Conservation (phyloP, 92 coral and sea anemone species). For the Porites divaricata region DNA sequence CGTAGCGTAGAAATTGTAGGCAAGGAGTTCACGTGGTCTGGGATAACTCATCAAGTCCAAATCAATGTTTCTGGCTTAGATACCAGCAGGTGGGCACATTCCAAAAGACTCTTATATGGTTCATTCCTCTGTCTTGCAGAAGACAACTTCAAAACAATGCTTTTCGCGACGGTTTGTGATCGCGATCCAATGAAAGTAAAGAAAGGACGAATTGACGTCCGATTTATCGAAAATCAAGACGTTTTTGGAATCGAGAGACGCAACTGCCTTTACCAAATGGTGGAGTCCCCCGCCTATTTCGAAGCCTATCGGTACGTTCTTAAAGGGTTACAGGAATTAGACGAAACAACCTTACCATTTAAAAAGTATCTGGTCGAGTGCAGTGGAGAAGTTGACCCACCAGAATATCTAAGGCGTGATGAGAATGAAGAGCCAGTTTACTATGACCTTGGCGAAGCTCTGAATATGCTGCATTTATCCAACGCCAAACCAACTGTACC, state of each 20-base stretch:
- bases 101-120: slow-evolving; percentile 76
- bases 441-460: slow-evolving; percentile 56
- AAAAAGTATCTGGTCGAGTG: slow-evolving; percentile 78
- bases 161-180: slow-evolving; percentile 77
- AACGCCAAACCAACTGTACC: slow-evolving; percentile 22
- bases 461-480: neutral
- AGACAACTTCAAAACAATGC: slow-evolving; percentile 53
- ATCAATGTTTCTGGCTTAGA: slow-evolving; percentile 60
- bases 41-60: slow-evolving; percentile 57
- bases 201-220: slow-evolving; percentile 58
- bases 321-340: slow-evolving; percentile 61
- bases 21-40: slow-evolving; percentile 56
- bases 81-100: slow-evolving; percentile 67
- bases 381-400: slow-evolving; percentile 62
- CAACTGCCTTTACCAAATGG: slow-evolving; percentile 53
- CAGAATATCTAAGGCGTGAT: slow-evolving; percentile 55
- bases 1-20: slow-evolving; percentile 52
- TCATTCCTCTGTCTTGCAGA: slow-evolving; percentile 73
- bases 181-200: slow-evolving; percentile 62
- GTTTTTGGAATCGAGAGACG: slow-evolving; percentile 56
- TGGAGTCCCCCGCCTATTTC: slow-evolving; percentile 86
- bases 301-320: slow-evolving; percentile 86
- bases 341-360: slow-evolving; percentile 70
- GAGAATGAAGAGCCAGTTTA: slow-evolving; percentile 20
- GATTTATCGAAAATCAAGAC: slow-evolving; percentile 61